These are phyloP conservation scores for Spilogale gracilis DNA, from an alignment of 2,113 vertebrate species.

Conservation along the genomic window DNA sequence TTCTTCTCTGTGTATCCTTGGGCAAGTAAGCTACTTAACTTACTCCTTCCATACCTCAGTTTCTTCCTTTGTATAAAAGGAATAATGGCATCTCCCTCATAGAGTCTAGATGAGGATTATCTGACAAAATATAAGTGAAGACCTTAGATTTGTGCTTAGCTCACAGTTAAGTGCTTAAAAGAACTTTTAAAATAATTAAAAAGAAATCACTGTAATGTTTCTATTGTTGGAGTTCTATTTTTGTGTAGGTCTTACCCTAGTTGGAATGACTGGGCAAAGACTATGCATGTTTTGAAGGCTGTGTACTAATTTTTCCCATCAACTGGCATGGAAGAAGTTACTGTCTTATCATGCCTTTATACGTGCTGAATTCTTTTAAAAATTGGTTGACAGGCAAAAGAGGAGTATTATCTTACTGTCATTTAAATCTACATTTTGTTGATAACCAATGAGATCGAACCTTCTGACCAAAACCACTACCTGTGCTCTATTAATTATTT, in stretches of 20 bases:
- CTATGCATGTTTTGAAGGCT: neutral
- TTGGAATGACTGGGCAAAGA: neutral
- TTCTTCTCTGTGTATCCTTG: neutral
- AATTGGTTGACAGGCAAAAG: neutral
- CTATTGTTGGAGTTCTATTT: neutral
- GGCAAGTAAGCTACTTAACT: neutral
- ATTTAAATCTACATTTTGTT: neutral
- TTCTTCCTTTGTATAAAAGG: neutral
- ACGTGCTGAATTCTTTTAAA: neutral
- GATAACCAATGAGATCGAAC: neutral
- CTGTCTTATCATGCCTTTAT: neutral
- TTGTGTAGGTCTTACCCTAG: neutral
- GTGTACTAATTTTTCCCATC: neutral
- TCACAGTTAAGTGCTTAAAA: neutral
- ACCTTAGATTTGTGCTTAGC: neutral
- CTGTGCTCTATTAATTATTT: neutral
- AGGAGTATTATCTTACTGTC: neutral
- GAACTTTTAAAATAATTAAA: neutral
- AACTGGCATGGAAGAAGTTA: neutral
- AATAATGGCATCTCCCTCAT: neutral
- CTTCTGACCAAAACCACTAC: slow-evolving; percentile 16
- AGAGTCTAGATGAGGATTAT: neutral
- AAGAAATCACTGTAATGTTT: neutral
- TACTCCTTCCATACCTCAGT: neutral
- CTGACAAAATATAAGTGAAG: neutral